Conservation (phyloP, 2,888 invertebrate genomes). For the Meliscaeva auricollis region DNA sequence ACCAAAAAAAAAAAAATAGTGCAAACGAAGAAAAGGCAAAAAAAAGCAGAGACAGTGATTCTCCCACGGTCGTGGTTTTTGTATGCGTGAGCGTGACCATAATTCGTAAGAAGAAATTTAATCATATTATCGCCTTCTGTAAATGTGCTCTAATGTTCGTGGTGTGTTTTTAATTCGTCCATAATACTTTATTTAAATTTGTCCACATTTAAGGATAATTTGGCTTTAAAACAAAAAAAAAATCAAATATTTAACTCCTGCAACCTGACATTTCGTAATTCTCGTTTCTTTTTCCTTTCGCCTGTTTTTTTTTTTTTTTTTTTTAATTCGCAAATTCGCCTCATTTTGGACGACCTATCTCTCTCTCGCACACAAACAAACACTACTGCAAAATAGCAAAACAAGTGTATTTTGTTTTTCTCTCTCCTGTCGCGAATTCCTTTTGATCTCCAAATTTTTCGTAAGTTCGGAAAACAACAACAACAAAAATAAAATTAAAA, state of each 20-base stretch:
- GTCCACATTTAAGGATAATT: constrained; percentile 36
- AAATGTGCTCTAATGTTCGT: background rate
- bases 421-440: constrained; percentile 49
- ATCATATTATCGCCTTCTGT: background rate
- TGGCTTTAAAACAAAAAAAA: constrained; percentile 25
- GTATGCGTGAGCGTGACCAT: constrained; percentile 11
- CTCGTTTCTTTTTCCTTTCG: constrained; percentile 43
- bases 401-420: constrained; percentile 30
- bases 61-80: constrained; percentile 22
- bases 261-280: constrained; percentile 70
- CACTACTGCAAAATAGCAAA: background rate
- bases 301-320: constrained; percentile 29
- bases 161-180: constrained; percentile 34
- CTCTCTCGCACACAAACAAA: constrained; percentile 32
- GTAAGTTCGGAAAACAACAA: constrained; percentile 54
- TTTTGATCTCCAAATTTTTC: constrained; percentile 50
- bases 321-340: constrained; percentile 11
- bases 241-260: constrained; percentile 17
- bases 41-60: constrained; percentile 8
- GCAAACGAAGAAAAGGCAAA: constrained; percentile 12
- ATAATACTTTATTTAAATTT: constrained; percentile 13
- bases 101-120: background rate
- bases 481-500: constrained; percentile 28
- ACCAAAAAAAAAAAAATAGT: constrained; percentile 5
- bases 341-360: constrained; percentile 4